These are phyloP conservation scores for Zaprionus kolodkinae DNA, from an alignment of 1,140 invertebrate species.

Conservation along the genomic window DNA sequence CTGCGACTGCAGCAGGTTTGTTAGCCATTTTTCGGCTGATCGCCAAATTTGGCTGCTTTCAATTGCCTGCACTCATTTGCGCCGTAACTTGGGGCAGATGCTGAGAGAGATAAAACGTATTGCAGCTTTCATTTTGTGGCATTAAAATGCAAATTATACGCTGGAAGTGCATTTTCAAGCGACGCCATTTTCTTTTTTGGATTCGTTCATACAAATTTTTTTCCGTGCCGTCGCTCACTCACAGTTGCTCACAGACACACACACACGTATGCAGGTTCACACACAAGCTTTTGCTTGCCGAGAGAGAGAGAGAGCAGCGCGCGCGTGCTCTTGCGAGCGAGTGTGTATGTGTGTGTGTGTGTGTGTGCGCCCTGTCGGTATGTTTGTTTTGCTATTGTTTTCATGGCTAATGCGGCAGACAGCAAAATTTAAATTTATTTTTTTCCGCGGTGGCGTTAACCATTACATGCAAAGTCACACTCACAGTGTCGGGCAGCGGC, in stretches of 20 bases:
- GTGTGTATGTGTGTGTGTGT: conserved; percentile 23
- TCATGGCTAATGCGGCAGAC: conserved; percentile 49
- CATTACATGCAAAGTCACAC: conserved; percentile 80
- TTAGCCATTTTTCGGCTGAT: not conserved
- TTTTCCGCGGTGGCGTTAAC: conserved; percentile 66
- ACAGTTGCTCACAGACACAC: not conserved
- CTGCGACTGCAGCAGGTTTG: not conserved
- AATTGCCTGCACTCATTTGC: not conserved
- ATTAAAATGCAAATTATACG: conserved; percentile 42
- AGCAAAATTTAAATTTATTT: conserved; percentile 37
- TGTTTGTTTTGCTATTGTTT: conserved; percentile 70
- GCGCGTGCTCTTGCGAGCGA: too few species aligned
- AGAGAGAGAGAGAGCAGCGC: too few species aligned
- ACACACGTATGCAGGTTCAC: conserved; percentile 37
- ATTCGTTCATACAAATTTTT: conserved; percentile 74
- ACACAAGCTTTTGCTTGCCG: conserved; percentile 38
- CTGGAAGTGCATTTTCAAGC: conserved; percentile 36
- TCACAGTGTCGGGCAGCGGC: conserved; percentile 43
- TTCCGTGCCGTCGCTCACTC: conserved; percentile 48
- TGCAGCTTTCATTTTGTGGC: conserved; percentile 21
- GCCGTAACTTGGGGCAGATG: not conserved
- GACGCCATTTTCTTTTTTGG: conserved; percentile 71
- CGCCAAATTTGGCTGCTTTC: not conserved
- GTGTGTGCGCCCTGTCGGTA: conserved; percentile 36
- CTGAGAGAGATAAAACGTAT: conserved; percentile 9